Evolutionary conservation across 2,797 vertebrate genomes (phyloP).

Genomic region (Tragopan temminckii): DNA sequence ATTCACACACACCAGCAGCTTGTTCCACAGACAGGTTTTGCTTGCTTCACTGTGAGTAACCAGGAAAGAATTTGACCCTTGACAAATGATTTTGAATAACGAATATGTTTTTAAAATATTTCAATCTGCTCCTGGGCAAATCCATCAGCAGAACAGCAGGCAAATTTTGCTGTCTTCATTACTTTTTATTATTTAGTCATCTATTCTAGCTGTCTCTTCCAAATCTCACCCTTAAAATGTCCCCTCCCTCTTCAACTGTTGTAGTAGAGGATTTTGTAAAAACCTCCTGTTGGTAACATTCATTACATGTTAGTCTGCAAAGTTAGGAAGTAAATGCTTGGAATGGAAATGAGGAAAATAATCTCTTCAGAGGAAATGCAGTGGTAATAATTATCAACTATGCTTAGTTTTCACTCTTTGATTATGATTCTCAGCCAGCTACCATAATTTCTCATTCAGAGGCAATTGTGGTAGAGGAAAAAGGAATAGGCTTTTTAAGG

Average conservation of each 20-base stretch:
- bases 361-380: constrained; percentile 51
- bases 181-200: constrained; percentile 39
- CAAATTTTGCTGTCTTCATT: constrained; percentile 45
- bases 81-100: constrained; percentile 57
- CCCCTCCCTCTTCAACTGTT: neutral
- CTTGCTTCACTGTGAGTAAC: constrained; percentile 45
- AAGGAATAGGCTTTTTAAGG: constrained; percentile 35
- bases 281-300: constrained; percentile 54
- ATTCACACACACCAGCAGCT: constrained; percentile 46
- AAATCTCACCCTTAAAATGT: neutral
- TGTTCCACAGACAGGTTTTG: constrained; percentile 36
- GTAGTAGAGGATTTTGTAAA: constrained; percentile 6
- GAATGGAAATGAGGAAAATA: constrained; percentile 60
- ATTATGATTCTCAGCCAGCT: constrained; percentile 45
- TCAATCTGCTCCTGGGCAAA: constrained; percentile 48
- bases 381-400: constrained; percentile 40
- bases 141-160: constrained; percentile 63
- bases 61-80: constrained; percentile 54
- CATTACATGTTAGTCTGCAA: constrained; percentile 36
- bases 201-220: neutral
- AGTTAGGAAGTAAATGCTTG: constrained; percentile 14
- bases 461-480: neutral
- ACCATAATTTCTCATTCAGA: constrained; percentile 42
- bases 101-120: constrained; percentile 56
- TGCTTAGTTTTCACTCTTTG: constrained; percentile 31